Evolutionary conservation across 2,888 invertebrate species (phyloP).

Genomic region (Synanthedon andrenaeformis): DNA sequence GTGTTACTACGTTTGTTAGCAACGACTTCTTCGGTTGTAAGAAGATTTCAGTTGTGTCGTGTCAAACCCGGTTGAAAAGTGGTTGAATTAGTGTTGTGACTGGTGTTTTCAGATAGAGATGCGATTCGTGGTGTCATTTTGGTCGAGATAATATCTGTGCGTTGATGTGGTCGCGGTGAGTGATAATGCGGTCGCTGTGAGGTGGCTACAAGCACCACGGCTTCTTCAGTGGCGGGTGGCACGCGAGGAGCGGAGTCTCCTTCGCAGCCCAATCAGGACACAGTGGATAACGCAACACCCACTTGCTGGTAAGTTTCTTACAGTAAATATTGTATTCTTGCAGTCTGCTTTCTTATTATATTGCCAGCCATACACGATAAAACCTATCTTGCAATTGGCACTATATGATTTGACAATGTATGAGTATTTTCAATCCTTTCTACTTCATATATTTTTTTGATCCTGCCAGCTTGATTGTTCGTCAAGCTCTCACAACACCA

Average conservation of each 20-base stretch:
- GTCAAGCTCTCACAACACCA: no score
- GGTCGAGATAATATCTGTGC: constrained; percentile 68
- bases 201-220: constrained; percentile 59
- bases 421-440: constrained; percentile 2
- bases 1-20: background rate
- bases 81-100: constrained; percentile 9
- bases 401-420: background rate
- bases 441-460: background rate
- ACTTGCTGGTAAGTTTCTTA: constrained; percentile 55
- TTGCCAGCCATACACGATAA: no score
- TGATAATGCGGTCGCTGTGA: constrained; percentile 74
- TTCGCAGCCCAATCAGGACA: constrained; percentile 68
- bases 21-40: background rate
- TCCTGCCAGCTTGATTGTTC: no score
- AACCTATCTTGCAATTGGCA: background rate
- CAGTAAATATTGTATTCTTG: background rate
- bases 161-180: constrained; percentile 56
- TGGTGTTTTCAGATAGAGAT: constrained; percentile 61
- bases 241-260: constrained; percentile 70
- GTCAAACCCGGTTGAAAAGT: background rate
- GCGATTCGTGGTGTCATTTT: constrained; percentile 58
- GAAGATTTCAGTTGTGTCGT: no score
- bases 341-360: background rate
- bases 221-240: constrained; percentile 65
- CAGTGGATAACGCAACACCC: constrained; percentile 65